Evolutionary conservation across 2,888 invertebrate species (phyloP), one percentile per base, ranked within the genome.

Genomic region (Mantis religiosa): DNA sequence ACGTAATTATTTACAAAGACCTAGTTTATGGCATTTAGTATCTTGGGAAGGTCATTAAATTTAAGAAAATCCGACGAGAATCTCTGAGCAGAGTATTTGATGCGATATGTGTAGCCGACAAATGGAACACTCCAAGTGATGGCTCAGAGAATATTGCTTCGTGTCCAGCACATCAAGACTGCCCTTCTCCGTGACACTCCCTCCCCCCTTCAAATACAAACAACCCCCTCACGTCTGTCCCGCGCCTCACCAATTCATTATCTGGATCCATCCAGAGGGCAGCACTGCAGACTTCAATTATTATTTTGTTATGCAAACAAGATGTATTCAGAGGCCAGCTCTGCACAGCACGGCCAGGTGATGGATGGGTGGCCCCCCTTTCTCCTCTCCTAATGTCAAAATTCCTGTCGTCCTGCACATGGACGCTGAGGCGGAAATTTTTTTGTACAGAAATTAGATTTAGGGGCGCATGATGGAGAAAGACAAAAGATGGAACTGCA

Each of bases 251-350:
- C 54, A 71, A 88, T 54, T 85, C 89, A 88, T 88, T 88, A 87
- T 82, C 41, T 9, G 34, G 7, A 34, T 25, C 54, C 47, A 47
- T 85, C 84, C 85, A 85, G 15, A 34, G 85, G 41, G 41, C 28
- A 47, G 85, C 87, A 85, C 85, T 85, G 54, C 81, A 84, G 71
- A 84, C 88, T 89, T 89, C 89, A 89, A 89, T 89, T 89, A 89
- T 88, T 86, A 89, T 89, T 89, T 86, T 89, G 90, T 90, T 90
- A 90, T 90, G 90, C 90, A 90, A 90, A 90, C 90, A 90, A 87
- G 89, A n/a, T 71, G 41, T 86, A 85, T 83, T 84, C 88, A 84
- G 84, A 82, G 34, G 81, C 34, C 82, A 28, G 71, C 81, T 28
- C 71, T 27, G 71, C 28, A 82, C 27, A 30, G 82, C 34, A n/a